Conservation (phyloP, 2,113 vertebrate genomes). For the Martes martes region DNA sequence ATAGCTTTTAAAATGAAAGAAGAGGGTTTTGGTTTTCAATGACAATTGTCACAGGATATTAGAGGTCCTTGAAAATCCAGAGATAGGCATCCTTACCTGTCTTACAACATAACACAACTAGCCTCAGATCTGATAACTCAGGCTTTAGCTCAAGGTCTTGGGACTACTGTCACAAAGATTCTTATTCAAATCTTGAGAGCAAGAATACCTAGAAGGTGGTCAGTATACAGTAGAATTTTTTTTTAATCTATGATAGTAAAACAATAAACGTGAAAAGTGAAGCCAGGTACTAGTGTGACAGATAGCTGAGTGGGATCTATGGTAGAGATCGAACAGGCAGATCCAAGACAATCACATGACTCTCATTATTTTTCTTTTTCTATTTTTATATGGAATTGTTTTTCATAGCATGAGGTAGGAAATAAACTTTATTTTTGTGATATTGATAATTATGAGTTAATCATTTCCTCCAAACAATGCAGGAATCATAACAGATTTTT, state of each 20-base stretch:
- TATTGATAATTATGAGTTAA: neutral
- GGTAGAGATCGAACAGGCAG: neutral
- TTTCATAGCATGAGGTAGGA: neutral
- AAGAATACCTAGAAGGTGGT: neutral
- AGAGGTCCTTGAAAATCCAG: constrained; percentile 66
- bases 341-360: neutral
- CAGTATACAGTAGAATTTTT: neutral
- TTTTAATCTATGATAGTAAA: neutral
- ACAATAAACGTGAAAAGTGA: neutral
- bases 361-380: neutral
- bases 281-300: neutral
- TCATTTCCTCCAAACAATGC: neutral
- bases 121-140: constrained; percentile 64
- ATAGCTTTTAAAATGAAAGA: constrained; percentile 73
- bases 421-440: neutral
- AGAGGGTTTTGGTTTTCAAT: constrained; percentile 53
- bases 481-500: neutral
- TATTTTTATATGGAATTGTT: neutral
- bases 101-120: constrained; percentile 65
- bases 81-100: constrained; percentile 63
- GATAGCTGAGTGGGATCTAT: too few relatives aligned
- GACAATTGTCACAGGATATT: constrained; percentile 74
- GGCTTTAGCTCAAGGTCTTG: constrained; percentile 49
- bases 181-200: neutral
- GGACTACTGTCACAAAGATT: constrained; percentile 38